A percentile compares a stretch with the other conserved stretches of the same genome.
phyloP scores from a whole-genome alignment of 2,113 vertebrate species.

The Bettongia penicillata region DNA sequence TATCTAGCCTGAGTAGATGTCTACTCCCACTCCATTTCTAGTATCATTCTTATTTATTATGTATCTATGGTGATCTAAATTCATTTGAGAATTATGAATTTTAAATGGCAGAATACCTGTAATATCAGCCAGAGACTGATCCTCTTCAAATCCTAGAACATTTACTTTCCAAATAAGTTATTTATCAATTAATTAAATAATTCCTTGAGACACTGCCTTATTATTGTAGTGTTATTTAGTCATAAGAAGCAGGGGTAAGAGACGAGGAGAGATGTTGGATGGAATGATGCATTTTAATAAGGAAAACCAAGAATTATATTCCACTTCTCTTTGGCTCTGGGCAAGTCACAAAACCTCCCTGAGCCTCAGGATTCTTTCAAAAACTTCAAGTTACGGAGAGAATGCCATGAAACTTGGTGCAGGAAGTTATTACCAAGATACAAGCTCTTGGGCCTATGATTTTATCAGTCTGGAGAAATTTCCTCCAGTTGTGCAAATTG shows the following conservation, averaged over 20 bases:
- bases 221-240: background rate
- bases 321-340: background rate
- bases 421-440: background rate
- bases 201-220: background rate
- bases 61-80: background rate
- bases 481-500: background rate
- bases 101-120: background rate
- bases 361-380: background rate
- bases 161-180: background rate
- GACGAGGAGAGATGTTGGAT: background rate
- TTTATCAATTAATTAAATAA: background rate
- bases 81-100: background rate
- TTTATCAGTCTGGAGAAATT: background rate
- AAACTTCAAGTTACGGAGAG: background rate
- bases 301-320: background rate
- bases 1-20: background rate
- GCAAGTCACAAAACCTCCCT: background rate
- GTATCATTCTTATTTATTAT: background rate
- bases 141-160: background rate
- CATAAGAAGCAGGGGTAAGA: background rate
- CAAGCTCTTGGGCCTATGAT: background rate
- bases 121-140: background rate
- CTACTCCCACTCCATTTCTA: background rate
- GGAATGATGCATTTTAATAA: background rate
- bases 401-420: background rate